Evolutionary conservation across 2,888 invertebrate genomes (phyloP).

Genomic region (Parasteatoda lunata): DNA sequence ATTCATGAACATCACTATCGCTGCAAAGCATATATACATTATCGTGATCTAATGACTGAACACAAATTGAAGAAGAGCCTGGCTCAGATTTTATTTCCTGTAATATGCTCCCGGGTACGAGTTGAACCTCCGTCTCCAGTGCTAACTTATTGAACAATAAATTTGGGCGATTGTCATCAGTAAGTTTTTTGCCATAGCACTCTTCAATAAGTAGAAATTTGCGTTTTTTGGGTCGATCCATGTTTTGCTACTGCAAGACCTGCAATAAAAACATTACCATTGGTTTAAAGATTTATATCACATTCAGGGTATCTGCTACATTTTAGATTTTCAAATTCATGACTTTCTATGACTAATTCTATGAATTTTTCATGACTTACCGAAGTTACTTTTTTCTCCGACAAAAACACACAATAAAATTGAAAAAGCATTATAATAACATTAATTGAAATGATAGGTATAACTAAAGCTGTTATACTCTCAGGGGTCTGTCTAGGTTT

Average conservation of each 20-base stretch:
- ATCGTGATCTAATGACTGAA: conserved; percentile 67
- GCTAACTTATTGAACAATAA: conserved; percentile 33
- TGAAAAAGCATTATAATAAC: no score
- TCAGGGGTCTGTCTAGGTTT: no score
- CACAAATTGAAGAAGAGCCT: conserved; percentile 52
- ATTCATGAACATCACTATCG: conserved; percentile 57
- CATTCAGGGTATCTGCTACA: no score
- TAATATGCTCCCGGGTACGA: conserved; percentile 63
- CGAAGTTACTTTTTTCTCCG: no score
- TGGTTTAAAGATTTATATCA: no score
- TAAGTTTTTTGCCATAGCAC: conserved; percentile 65
- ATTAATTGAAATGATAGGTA: no score
- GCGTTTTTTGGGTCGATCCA: conserved; percentile 49
- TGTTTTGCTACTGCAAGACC: not conserved
- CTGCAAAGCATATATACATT: conserved; percentile 61
- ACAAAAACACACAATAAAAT: no score
- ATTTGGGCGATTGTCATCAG: conserved; percentile 51
- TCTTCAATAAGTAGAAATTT: conserved; percentile 60
- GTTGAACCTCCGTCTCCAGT: conserved; percentile 65
- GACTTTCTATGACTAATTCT: no score
- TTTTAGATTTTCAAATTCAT: no score
- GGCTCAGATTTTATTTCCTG: conserved; percentile 56
- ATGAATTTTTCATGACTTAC: no score
- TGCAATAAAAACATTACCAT: no score
- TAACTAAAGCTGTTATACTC: no score